Conservation (phyloP, 1,140 invertebrate genomes). For the Dinoponera quadriceps region DNA sequence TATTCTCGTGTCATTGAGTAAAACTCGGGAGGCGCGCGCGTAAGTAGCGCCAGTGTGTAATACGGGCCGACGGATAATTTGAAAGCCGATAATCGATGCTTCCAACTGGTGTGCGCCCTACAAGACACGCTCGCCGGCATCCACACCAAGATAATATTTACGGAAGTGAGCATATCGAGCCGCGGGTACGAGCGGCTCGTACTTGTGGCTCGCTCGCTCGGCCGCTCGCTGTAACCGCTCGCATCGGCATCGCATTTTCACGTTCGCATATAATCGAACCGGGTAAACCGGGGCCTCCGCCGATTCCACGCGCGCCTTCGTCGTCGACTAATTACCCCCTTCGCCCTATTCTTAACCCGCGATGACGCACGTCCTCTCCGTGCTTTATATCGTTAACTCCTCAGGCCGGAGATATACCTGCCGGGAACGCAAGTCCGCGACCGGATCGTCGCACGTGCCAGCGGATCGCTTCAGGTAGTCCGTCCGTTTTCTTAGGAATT, state of each 20-base stretch:
- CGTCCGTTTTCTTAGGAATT: no score
- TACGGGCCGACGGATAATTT: constrained; percentile 54
- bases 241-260: constrained; percentile 25
- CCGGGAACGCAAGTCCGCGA: constrained; percentile 43
- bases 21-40: constrained; percentile 6
- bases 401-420: constrained; percentile 26
- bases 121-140: constrained; percentile 41
- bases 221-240: neutral
- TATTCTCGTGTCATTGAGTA: constrained; percentile 44
- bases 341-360: constrained; percentile 44
- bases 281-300: neutral
- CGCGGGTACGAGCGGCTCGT: neutral
- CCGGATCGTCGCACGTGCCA: neutral
- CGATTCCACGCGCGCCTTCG: constrained; percentile 1
- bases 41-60: constrained; percentile 29
- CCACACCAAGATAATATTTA: constrained; percentile 50
- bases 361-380: constrained; percentile 23
- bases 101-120: constrained; percentile 25
- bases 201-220: neutral
- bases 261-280: constrained; percentile 29
- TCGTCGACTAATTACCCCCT: constrained; percentile 28
- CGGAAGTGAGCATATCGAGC: constrained; percentile 44
- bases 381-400: constrained; percentile 42
- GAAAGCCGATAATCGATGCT: constrained; percentile 59
- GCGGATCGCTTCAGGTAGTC: neutral